Evolutionary conservation across 2,888 invertebrate species (phyloP).

Genomic region (Mesoligia furuncula): DNA sequence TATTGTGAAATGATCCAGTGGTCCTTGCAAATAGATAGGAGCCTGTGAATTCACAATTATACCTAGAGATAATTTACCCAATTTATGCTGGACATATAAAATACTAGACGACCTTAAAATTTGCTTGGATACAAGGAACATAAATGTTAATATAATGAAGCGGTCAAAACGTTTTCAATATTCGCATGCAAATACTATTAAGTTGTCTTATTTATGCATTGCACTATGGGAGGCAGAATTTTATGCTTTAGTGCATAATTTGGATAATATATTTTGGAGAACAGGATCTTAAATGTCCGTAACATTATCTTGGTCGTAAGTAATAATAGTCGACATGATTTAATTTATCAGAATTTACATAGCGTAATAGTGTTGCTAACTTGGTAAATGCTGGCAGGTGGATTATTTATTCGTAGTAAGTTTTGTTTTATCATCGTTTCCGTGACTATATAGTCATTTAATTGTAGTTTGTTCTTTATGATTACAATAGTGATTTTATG

Average conservation of each 20-base stretch:
- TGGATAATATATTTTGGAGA: constrained; percentile 38
- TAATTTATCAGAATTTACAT: constrained; percentile 44
- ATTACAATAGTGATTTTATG: constrained; percentile 2
- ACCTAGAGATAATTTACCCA: constrained; percentile 34
- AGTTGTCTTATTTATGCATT: constrained; percentile 32
- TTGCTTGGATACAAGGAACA: constrained; percentile 28
- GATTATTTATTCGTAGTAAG: constrained; percentile 11
- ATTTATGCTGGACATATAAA: constrained; percentile 44
- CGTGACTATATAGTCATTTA: constrained; percentile 8
- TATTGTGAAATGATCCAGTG: constrained; percentile 8
- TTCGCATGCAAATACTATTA: constrained; percentile 33
- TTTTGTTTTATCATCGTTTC: not conserved
- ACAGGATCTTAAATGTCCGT: constrained; percentile 51
- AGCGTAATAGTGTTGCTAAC: constrained; percentile 6
- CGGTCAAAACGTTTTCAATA: constrained; percentile 42
- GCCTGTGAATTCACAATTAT: constrained; percentile 41
- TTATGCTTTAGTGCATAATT: constrained; percentile 44
- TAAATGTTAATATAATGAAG: constrained; percentile 40
- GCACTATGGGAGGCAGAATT: constrained; percentile 27
- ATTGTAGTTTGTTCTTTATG: not conserved
- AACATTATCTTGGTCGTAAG: constrained; percentile 44
- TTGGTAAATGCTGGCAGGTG: constrained; percentile 5
- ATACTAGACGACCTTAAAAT: constrained; percentile 56
- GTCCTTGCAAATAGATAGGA: constrained; percentile 32
- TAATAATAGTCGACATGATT: constrained; percentile 47